Evolutionary conservation across 2,888 invertebrate species (phyloP), one percentile per base, ranked within the genome.

Genomic region (Mechanitis mazaeus): DNA sequence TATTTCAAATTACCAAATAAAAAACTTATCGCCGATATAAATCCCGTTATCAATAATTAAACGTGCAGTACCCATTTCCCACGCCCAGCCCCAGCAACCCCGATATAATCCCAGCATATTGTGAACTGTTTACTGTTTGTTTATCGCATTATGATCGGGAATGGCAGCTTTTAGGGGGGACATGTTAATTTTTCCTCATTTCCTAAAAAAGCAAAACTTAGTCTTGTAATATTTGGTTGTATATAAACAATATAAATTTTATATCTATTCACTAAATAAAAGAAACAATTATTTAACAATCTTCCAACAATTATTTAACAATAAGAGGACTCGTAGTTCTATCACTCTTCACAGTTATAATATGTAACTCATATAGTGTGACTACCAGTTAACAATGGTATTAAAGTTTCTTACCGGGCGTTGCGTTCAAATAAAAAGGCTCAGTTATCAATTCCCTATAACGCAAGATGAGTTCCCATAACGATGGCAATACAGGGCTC

Each of bases 381-480:
- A 64, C 63, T 64, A 69, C 64, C 70, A 67, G 69, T 69, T 66
- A 64, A 68, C 58, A 65, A 62, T 60, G 62, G 63, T 63, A 66
- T 59, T 65, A 65, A 71, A 71, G 70, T 71, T 71, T 73, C 73
- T 72, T 73, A 71, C 69, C 72, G 70, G 68, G 72, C 73, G 75
- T 77, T 79, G 75, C 74, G 76, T 72, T 75, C 75, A 74, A 76
- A 74, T 80, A 77, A 78, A 78, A 83, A 83, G 81, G 79, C 79
- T 78, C 81, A 75, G 84, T 85, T 86, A 85, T 86, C 86, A 85
- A 85, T 86, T 82, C 79, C 74, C 78, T 81, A 75, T 82, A 83
- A 81, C 82, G 83, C 75, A 80, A 80, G 84, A 85, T 84, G 85
- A 85, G 84, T 82, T 84, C 81, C 79, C 77, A 79, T 87, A 87